phyloP scores from a whole-genome alignment of 2,888 invertebrate genomes.

The Ectemnius cavifrons region DNA sequence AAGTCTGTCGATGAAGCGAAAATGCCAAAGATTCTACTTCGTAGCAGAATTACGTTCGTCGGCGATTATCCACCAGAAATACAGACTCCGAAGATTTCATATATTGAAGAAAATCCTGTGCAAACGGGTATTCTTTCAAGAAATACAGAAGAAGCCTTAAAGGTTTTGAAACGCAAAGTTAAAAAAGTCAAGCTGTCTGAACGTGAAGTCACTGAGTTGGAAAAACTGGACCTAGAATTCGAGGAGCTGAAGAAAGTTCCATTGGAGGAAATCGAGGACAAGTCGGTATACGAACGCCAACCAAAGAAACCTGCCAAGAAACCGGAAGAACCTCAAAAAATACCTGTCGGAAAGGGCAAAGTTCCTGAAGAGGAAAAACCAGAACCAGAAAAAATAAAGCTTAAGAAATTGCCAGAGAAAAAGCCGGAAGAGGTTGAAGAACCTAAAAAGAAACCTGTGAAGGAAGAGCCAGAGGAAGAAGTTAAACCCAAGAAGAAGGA shows the following conservation, averaged over 20 bases:
- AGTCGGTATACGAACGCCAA: constrained; percentile 71
- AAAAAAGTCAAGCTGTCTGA: constrained; percentile 81
- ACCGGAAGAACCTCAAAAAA: constrained; percentile 67
- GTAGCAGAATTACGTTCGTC: constrained; percentile 84
- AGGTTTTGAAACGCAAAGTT: constrained; percentile 81
- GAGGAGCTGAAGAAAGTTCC: constrained; percentile 75
- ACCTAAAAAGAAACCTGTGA: constrained; percentile 62
- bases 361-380: constrained; percentile 68
- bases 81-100: constrained; percentile 79
- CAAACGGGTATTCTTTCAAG: constrained; percentile 85
- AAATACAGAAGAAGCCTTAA: constrained; percentile 85
- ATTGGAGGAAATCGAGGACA: constrained; percentile 73
- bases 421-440: constrained; percentile 70
- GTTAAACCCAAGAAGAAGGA: constrained; percentile 54
- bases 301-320: constrained; percentile 71
- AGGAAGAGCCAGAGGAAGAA: constrained; percentile 65
- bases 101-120: constrained; percentile 79
- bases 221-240: constrained; percentile 81
- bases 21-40: constrained; percentile 84
- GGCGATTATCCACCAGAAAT: constrained; percentile 83
- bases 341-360: constrained; percentile 72
- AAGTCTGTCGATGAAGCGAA: constrained; percentile 75
- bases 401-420: constrained; percentile 74
- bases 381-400: constrained; percentile 70
- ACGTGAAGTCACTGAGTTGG: constrained; percentile 80